Conservation (phyloP, 2,888 invertebrate genomes). For the Pandemis corylana region DNA sequence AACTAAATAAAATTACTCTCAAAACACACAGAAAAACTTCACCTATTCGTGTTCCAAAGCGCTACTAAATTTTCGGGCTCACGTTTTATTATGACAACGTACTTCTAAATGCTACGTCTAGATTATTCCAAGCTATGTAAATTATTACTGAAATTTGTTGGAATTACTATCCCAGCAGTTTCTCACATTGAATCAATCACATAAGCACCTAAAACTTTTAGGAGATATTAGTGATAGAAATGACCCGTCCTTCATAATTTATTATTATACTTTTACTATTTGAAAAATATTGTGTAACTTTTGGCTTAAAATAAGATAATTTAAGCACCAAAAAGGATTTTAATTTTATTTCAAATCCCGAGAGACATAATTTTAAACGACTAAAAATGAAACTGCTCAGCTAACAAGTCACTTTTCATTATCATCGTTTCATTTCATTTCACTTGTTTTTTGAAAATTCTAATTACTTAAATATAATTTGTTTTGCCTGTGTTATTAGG, state of each 20-base stretch:
- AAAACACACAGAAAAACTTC: constrained; percentile 40
- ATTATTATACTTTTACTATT: background rate
- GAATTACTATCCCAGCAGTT: background rate
- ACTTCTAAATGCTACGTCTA: background rate
- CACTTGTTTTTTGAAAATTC: too few species aligned
- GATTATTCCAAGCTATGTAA: constrained; percentile 4
- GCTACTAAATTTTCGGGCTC: background rate
- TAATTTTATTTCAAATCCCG: too few species aligned
- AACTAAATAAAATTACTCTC: constrained; percentile 3
- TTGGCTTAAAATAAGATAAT: too few species aligned
- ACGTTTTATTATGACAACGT: constrained; percentile 6
- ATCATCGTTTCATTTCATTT: too few species aligned
- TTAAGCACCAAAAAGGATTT: too few species aligned
- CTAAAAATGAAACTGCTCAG: too few species aligned
- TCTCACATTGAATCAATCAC: constrained; percentile 14
- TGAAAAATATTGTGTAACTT: background rate
- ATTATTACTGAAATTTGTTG: constrained; percentile 16
- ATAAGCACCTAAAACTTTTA: constrained; percentile 7
- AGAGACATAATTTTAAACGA: too few species aligned
- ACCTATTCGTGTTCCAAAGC: background rate
- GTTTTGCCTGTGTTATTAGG: too few species aligned
- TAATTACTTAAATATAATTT: too few species aligned
- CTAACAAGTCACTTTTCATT: too few species aligned
- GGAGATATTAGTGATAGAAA: background rate
- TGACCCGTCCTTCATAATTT: background rate